Conservation (phyloP, 1,140 invertebrate genomes). For the Bombus haemorrhoidalis region DNA sequence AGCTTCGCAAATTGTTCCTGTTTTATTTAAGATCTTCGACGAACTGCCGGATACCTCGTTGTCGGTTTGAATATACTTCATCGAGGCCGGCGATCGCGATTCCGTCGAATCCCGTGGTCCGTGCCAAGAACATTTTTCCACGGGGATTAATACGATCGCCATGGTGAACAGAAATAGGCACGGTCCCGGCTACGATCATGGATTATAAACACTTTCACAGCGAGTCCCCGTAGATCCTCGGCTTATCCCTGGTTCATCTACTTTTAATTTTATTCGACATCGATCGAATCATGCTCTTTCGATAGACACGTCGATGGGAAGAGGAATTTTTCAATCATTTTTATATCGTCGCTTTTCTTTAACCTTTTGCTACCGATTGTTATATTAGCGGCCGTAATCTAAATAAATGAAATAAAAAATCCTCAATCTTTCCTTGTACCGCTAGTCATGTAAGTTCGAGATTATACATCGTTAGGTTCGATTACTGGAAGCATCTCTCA, state of each 20-base stretch:
- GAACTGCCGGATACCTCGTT: background rate
- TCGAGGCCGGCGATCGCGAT: background rate
- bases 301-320: too few relatives aligned
- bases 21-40: conserved; percentile 15
- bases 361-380: background rate
- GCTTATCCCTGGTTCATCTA: conserved; percentile 12
- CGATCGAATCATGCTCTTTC: background rate
- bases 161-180: conserved; percentile 26
- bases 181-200: conserved; percentile 15
- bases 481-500: too few relatives aligned
- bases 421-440: too few relatives aligned
- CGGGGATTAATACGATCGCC: background rate
- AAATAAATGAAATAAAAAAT: background rate
- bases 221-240: conserved; percentile 1
- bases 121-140: conserved; percentile 41
- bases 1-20: conserved; percentile 8
- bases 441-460: too few relatives aligned
- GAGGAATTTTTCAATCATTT: too few relatives aligned
- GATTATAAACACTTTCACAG: conserved; percentile 46
- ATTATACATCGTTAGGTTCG: too few relatives aligned
- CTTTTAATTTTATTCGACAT: conserved; percentile 25
- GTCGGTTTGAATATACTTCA: background rate
- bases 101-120: background rate
- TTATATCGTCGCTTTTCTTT: too few relatives aligned
- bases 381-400: too few relatives aligned